A percentile compares a stretch with the other conserved stretches of the same genome.
phyloP scores from a whole-genome alignment of 2,888 invertebrate species.

The Lucinisca nassula region DNA sequence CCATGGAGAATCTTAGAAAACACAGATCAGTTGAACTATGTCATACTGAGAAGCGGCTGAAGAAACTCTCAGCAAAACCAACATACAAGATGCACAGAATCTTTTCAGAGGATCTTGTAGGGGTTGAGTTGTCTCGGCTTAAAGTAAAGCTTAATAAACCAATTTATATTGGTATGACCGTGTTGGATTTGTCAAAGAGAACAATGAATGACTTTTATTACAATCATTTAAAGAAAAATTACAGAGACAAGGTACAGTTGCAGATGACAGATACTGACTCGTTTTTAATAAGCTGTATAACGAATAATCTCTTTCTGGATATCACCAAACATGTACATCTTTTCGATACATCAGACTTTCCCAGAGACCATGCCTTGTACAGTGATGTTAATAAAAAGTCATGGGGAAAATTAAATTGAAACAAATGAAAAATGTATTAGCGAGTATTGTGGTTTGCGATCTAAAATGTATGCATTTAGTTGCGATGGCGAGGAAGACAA shows the following conservation, averaged over 20 bases:
- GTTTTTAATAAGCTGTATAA: constrained; percentile 35
- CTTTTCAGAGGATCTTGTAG: constrained; percentile 38
- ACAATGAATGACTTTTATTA: constrained; percentile 87
- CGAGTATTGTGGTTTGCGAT: too few relatives aligned
- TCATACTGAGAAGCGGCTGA: constrained; percentile 8
- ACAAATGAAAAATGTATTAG: too few relatives aligned
- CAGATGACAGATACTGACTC: constrained; percentile 57
- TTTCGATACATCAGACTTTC: constrained; percentile 78
- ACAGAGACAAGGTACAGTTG: constrained; percentile 22
- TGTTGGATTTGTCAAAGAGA: constrained; percentile 80
- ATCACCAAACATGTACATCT: constrained; percentile 22
- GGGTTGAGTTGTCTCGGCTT: constrained; percentile 1
- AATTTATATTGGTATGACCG: constrained; percentile 31
- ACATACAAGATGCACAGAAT: constrained; percentile 28
- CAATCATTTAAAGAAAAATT: constrained; percentile 59
- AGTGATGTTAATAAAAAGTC: too few relatives aligned
- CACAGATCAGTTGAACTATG: background rate
- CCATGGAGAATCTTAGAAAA: background rate
- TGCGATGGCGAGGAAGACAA: too few relatives aligned
- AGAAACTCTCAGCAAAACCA: constrained; percentile 17
- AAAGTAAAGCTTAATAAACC: constrained; percentile 37
- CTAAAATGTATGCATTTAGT: too few relatives aligned
- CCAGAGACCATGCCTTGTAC: too few relatives aligned
- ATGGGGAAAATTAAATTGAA: too few relatives aligned
- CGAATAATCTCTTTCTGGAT: constrained; percentile 55